Evolutionary conservation across 2,888 invertebrate species (phyloP).

Genomic region (Xestia c-nigrum): DNA sequence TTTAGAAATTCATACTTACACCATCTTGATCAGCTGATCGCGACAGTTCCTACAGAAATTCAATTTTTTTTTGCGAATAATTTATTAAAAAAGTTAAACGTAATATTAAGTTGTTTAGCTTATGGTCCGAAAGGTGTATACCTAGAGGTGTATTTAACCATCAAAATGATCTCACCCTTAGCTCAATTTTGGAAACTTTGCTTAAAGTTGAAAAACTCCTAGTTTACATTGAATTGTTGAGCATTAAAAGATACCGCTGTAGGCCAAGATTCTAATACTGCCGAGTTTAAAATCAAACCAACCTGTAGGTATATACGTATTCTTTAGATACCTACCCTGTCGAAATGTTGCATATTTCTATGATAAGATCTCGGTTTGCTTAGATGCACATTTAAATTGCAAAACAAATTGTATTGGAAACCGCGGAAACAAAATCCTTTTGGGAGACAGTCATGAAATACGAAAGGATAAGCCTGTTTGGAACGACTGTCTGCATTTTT

Average conservation of each 20-base stretch:
- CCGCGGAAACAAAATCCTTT: conserved; percentile 43
- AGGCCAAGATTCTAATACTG: not conserved
- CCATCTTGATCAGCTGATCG: too few species aligned
- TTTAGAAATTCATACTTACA: too few species aligned
- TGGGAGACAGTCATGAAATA: conserved; percentile 39
- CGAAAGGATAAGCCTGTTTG: conserved; percentile 27
- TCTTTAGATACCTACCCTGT: not conserved
- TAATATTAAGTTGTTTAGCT: too few species aligned
- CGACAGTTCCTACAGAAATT: too few species aligned
- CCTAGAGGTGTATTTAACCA: too few species aligned
- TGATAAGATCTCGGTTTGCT: conserved; percentile 10
- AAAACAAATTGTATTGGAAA: conserved; percentile 53
- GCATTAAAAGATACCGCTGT: not conserved
- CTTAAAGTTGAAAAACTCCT: not conserved
- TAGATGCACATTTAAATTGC: conserved; percentile 50
- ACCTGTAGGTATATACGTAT: not conserved
- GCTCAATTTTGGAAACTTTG: not conserved
- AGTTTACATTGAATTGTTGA: not conserved
- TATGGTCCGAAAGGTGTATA: too few species aligned
- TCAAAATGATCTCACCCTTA: not conserved
- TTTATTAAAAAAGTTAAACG: too few species aligned
- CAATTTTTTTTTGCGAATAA: too few species aligned
- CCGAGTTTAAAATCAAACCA: not conserved
- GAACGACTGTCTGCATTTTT: conserved; percentile 29
- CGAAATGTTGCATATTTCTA: conserved; percentile 25